Evolutionary conservation across 1,140 invertebrate genomes (phyloP).

Genomic region (Scaptomyza hsui): DNA sequence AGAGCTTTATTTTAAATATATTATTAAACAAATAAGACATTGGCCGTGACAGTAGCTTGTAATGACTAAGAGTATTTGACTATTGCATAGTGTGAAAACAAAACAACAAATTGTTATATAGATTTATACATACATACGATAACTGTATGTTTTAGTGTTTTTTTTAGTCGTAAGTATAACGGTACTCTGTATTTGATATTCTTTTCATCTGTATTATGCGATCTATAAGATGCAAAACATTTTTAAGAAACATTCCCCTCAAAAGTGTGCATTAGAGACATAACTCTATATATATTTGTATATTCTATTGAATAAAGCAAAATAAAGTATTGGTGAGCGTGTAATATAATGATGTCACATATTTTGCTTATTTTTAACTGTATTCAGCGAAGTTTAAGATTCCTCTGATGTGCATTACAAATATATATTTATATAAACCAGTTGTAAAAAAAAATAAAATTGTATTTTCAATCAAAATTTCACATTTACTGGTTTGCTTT

Average conservation of each 20-base stretch:
- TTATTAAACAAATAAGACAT: slow-evolving; percentile 30
- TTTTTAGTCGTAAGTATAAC: slow-evolving; percentile 48
- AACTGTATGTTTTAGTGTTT: slow-evolving; percentile 12
- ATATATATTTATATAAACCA: not conserved
- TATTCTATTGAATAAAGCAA: slow-evolving; percentile 48
- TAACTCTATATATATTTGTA: slow-evolving; percentile 50
- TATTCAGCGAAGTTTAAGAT: not conserved
- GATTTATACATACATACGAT: slow-evolving; percentile 7
- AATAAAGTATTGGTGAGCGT: slow-evolving; percentile 35
- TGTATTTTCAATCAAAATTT: slow-evolving; percentile 13
- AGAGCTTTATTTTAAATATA: slow-evolving; percentile 46
- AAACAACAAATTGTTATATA: slow-evolving; percentile 30
- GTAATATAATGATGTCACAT: not conserved
- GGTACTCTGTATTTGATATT: slow-evolving; percentile 62
- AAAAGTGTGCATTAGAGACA: slow-evolving; percentile 55
- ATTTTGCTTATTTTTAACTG: not conserved
- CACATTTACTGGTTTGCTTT: not conserved
- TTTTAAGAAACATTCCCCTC: slow-evolving; percentile 62
- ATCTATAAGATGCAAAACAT: slow-evolving; percentile 64
- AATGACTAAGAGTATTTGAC: slow-evolving; percentile 43
- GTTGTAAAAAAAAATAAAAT: not conserved
- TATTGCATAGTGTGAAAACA: slow-evolving; percentile 4
- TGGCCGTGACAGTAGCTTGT: slow-evolving; percentile 74
- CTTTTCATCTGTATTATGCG: slow-evolving; percentile 62
- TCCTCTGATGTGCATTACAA: not conserved